Base-by-base conservation (phyloP, 2,888 invertebrate species). In the Aproaerema taeniolella region DNA sequence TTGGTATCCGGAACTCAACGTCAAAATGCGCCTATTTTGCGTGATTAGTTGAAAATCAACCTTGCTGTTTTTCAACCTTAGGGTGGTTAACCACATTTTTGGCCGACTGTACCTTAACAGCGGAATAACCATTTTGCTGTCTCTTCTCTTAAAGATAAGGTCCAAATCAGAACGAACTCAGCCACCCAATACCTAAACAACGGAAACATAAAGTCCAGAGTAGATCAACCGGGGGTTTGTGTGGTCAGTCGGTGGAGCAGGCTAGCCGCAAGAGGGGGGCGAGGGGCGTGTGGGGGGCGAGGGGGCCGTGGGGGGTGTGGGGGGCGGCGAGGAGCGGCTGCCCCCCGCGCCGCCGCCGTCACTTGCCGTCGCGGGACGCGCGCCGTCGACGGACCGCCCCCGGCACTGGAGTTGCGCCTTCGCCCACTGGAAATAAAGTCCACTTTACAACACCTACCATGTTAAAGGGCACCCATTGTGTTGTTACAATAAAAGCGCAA, bases 301-400 rank as follows among this genome's bases (percentile, higher is more conserved):
- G 46, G 25, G 41, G 12, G 40, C 31, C 35, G 15, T 38, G 14
- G 47, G 49, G 44, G 38, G 48, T 16, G 50, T 41, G 31, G 41
- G 51, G 47, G 35, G 46, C 46, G 46, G 49, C 72, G 69, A 74
- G 67, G 76, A 77, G 70, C 68, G 68, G 73, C 75, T n/a, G 77
- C 72, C 76, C 85, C 87, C 87, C 79, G 78, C 77, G 81, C 67
- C 79, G 87, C 89, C 85, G 78, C 76, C 88, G 90, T 92, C 92
- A 92, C 92, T 92, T 92, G 88, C 89, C 91, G 83, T 92, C 91
- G 74, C 91, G 90, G 49, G 91, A 91, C 55, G 88, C 87, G 67
- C 92, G 90, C 68, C 92, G 88, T 62, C 92, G 86, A 55, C 89
- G 86, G 47, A 65, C 71, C 45, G 61, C 69, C 49, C 74, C 76